Percentiles rank a stretch among this genome's conserved stretches.
Conservation (phyloP, 2,797 vertebrate genomes). For the Dipus sagitta region DNA sequence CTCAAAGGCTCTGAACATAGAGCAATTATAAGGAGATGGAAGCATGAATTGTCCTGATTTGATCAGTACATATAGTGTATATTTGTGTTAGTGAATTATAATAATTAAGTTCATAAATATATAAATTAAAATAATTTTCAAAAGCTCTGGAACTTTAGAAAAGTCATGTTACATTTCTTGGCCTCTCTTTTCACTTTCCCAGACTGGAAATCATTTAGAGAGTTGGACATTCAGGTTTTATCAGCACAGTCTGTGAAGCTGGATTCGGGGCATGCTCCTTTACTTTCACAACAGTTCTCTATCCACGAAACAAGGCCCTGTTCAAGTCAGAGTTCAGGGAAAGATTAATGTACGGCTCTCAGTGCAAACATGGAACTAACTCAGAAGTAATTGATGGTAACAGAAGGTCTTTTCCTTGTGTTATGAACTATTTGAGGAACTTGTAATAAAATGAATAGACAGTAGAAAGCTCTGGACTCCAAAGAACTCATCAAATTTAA, state of each 20-base stretch:
- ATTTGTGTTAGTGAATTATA: background rate
- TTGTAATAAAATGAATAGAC: background rate
- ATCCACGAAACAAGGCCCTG: background rate
- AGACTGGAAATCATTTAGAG: background rate
- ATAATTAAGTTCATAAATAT: background rate
- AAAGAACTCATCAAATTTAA: background rate
- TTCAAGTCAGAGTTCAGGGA: background rate
- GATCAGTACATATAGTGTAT: background rate
- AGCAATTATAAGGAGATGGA: background rate
- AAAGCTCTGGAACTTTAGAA: background rate
- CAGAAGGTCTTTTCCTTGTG: accelerated
- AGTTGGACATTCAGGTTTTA: background rate
- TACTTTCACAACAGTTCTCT: background rate
- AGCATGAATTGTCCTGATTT: background rate
- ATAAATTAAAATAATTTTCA: background rate
- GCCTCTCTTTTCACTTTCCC: background rate
- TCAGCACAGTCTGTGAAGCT: background rate
- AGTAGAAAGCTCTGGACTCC: too few species aligned
- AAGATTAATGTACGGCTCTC: accelerated
- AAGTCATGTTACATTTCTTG: background rate
- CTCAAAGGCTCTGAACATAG: background rate
- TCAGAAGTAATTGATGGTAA: too few species aligned
- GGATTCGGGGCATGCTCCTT: background rate
- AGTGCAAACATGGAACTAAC: background rate
- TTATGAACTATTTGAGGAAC: background rate